phyloP scores from a whole-genome alignment of 2,797 vertebrate genomes.

The Sebastes wilsoni region DNA sequence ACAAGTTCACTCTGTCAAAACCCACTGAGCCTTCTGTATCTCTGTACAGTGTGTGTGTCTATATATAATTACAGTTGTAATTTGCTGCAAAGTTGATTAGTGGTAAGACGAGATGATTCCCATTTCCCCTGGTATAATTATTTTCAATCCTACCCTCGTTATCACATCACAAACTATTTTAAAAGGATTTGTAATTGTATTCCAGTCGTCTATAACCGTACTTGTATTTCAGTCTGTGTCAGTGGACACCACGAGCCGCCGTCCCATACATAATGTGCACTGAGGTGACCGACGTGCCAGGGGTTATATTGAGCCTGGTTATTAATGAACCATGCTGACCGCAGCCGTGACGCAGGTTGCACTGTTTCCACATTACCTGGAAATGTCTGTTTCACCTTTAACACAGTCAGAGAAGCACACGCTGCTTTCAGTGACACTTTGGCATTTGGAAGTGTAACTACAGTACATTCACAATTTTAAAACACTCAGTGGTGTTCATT shows the following conservation, averaged over 20 bases:
- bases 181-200: constrained; percentile 22
- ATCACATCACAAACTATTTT: not conserved
- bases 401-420: constrained; percentile 16
- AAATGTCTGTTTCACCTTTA: constrained; percentile 59
- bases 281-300: constrained; percentile 53
- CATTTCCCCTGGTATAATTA: not conserved
- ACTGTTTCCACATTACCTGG: constrained; percentile 75
- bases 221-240: constrained; percentile 58
- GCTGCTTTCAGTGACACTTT: not conserved
- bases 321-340: constrained; percentile 70
- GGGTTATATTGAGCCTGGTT: constrained; percentile 65
- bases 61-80: not conserved
- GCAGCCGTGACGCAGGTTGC: constrained; percentile 47
- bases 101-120: not conserved
- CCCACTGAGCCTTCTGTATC: not conserved
- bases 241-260: constrained; percentile 45
- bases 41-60: not conserved
- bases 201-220: not conserved
- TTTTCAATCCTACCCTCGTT: not conserved
- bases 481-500: not conserved
- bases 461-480: not conserved
- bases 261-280: constrained; percentile 56
- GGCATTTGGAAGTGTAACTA: not conserved
- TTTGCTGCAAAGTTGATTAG: not conserved
- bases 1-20: not conserved